phyloP scores from a whole-genome alignment of 2,797 vertebrate genomes.

The Acipenser transmontanus region DNA sequence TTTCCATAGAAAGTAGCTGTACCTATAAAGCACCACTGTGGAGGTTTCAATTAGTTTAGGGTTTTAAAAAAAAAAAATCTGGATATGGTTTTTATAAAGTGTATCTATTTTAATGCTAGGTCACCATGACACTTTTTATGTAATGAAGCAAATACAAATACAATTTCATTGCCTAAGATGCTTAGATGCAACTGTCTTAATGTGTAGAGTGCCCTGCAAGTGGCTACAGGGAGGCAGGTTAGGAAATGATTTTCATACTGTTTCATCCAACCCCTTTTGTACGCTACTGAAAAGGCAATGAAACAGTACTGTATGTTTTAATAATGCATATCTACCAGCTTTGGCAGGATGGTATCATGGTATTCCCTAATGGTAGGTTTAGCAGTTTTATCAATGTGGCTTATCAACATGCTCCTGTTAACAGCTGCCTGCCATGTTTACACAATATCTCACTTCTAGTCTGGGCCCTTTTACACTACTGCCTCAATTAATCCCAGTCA shows the following conservation, averaged over 20 bases:
- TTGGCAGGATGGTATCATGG: not conserved
- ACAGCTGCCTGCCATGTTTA: not conserved
- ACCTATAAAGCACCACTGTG: no score
- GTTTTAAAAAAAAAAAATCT: no score
- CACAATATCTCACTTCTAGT: not conserved
- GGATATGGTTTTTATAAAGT: not conserved
- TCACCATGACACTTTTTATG: no score
- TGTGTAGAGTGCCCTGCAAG: no score
- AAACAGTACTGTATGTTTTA: not conserved
- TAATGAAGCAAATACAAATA: no score
- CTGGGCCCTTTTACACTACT: not conserved
- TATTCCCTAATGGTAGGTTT: not conserved
- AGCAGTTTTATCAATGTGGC: not conserved
- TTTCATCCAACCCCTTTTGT: no score
- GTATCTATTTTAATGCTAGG: not conserved
- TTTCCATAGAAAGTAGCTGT: not conserved
- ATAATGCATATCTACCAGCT: not conserved
- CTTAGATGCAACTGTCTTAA: no score
- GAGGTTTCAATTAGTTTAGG: not conserved
- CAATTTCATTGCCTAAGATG: no score
- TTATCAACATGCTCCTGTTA: constrained; percentile 1
- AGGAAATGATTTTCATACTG: no score
- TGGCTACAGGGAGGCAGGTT: no score
- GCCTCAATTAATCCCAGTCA: no score
- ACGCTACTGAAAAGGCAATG: not conserved